These are phyloP conservation scores for Neria commutata DNA, from an alignment of 2,888 invertebrate species.

Conservation along the genomic window DNA sequence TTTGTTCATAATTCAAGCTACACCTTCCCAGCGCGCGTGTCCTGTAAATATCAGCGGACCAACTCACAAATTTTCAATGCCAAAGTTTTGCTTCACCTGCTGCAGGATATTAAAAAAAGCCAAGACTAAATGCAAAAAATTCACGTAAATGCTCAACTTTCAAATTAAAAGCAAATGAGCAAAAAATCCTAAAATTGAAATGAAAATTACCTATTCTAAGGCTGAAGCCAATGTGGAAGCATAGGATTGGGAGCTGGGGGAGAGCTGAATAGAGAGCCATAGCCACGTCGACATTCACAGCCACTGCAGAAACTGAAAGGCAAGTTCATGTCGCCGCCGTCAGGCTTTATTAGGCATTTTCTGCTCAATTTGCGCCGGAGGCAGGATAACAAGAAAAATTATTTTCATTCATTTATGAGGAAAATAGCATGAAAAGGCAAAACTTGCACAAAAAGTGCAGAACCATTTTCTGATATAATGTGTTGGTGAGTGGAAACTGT, in stretches of 20 bases:
- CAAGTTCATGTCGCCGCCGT: constrained; percentile 38
- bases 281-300: neutral
- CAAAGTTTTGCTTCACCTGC: constrained; percentile 17
- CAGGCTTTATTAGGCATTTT: constrained; percentile 58
- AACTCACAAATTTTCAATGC: constrained; percentile 16
- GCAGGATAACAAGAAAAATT: constrained; percentile 55
- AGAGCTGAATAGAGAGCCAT: neutral
- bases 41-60: neutral
- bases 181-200: constrained; percentile 48
- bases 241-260: too few species aligned
- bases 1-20: neutral
- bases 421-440: constrained; percentile 11
- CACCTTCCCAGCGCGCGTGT: neutral
- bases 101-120: neutral
- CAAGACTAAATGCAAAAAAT: neutral
- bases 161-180: constrained; percentile 30
- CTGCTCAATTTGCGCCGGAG: constrained; percentile 56
- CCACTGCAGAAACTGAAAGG: neutral
- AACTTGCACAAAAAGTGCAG: neutral
- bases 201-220: constrained; percentile 51
- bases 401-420: constrained; percentile 51
- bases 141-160: constrained; percentile 36
- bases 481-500: too few species aligned
- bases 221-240: constrained; percentile 41
- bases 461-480: too few species aligned